Conservation (phyloP, 2,797 vertebrate genomes). For the Melanotaenia maccullochi region DNA sequence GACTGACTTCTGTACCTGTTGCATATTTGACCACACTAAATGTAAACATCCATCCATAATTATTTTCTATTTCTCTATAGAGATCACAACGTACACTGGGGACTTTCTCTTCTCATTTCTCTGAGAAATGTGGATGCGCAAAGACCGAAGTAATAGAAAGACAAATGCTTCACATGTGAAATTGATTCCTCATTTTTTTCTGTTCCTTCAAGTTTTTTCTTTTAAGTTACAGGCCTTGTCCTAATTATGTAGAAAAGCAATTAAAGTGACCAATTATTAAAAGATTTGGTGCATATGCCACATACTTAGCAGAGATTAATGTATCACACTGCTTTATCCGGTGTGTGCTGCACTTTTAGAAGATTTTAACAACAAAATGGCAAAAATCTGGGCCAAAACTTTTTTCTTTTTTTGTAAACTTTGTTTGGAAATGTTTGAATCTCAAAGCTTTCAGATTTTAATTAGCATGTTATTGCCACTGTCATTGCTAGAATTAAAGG, state of each 20-base stretch:
- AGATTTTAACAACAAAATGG: no score
- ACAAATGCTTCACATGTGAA: background rate
- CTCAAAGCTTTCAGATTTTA: background rate
- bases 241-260: slow-evolving; percentile 3
- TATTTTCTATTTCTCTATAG: no score
- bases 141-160: background rate
- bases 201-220: slow-evolving; percentile 9
- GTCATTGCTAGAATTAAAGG: no score
- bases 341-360: no score
- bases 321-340: no score
- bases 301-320: background rate
- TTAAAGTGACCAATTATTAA: background rate
- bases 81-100: no score
- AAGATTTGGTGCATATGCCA: background rate
- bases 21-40: background rate
- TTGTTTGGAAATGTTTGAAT: no score
- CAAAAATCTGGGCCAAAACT: background rate
- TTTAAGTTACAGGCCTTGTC: background rate
- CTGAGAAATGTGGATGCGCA: background rate
- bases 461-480: background rate
- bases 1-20: background rate
- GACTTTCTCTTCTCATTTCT: background rate
- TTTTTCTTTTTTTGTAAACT: background rate
- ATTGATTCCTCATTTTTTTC: background rate
- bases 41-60: no score